Conservation (phyloP, 1,140 invertebrate species). For the Zaprionus ornatus region DNA sequence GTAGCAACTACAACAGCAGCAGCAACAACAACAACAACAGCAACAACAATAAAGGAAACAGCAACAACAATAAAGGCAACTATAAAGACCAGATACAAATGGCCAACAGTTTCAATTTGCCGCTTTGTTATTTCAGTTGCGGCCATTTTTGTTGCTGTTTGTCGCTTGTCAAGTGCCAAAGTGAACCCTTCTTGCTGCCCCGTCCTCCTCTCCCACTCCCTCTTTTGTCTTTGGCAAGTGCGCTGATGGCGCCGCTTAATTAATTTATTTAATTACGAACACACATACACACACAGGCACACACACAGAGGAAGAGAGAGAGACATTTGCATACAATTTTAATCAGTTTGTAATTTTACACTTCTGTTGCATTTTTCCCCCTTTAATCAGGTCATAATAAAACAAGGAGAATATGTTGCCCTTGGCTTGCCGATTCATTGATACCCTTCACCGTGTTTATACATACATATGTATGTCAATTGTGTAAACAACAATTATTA, state of each 20-base stretch:
- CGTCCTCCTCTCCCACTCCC: neutral
- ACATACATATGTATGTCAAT: neutral
- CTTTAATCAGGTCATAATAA: slow-evolving; percentile 40
- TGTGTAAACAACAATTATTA: too few species aligned
- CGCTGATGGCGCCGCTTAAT: slow-evolving; percentile 52
- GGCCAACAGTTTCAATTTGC: slow-evolving; percentile 59
- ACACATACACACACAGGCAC: slow-evolving; percentile 52
- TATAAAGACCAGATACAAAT: slow-evolving; percentile 39
- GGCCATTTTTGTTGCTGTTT: slow-evolving; percentile 40
- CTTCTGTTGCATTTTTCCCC: slow-evolving; percentile 37
- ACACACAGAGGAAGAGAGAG: slow-evolving; percentile 2
- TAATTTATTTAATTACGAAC: slow-evolving; percentile 80
- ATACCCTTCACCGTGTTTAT: neutral
- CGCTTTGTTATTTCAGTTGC: slow-evolving; percentile 58
- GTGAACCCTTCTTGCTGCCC: neutral
- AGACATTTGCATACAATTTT: slow-evolving; percentile 74
- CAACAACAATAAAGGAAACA: neutral
- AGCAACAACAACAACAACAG: slow-evolving; percentile 4
- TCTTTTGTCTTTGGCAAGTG: neutral
- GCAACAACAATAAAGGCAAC: slow-evolving; percentile 8
- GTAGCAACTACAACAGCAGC: slow-evolving; percentile 12
- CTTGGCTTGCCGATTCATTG: neutral
- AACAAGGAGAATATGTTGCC: neutral
- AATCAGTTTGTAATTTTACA: slow-evolving; percentile 62
- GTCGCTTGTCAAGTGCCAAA: slow-evolving; percentile 36